A percentile compares a stretch with the other conserved stretches of the same genome.
Conservation (phyloP, 2,888 invertebrate genomes). For the Archips xylosteana region DNA sequence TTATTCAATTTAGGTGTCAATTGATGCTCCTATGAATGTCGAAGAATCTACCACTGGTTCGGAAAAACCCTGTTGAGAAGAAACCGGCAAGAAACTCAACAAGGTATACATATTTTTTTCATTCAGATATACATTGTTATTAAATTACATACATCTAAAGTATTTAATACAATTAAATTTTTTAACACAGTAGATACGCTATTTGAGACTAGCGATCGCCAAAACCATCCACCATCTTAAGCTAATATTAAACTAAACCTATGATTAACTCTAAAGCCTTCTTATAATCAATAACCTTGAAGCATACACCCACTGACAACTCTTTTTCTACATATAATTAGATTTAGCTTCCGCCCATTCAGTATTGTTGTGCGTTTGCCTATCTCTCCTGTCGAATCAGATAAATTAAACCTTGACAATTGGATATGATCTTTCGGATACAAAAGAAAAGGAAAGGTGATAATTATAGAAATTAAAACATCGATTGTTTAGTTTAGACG, state of each 20-base stretch:
- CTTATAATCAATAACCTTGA: neutral
- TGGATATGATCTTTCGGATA: constrained; percentile 22
- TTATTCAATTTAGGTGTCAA: too few species aligned
- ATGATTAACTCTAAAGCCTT: neutral
- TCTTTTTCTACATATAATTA: constrained; percentile 22
- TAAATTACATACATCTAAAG: too few species aligned
- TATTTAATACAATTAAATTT: too few species aligned
- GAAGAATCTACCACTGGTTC: too few species aligned
- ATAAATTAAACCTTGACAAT: constrained; percentile 7
- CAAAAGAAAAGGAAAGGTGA: constrained; percentile 32
- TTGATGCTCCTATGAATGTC: too few species aligned
- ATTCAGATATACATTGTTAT: too few species aligned
- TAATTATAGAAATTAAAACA: constrained; percentile 2
- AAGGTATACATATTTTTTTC: too few species aligned
- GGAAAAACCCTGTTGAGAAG: too few species aligned
- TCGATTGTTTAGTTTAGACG: neutral
- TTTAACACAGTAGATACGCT: too few species aligned
- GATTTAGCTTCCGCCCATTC: constrained; percentile 32
- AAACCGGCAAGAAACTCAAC: too few species aligned
- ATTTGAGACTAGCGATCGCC: too few species aligned
- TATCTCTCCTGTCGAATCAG: constrained; percentile 20
- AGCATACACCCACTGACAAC: neutral
- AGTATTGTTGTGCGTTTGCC: constrained; percentile 37
- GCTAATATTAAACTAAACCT: neutral
- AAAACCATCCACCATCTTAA: too few species aligned